Evolutionary conservation across 2,888 invertebrate genomes (phyloP), one percentile per base, ranked within the genome.

Genomic region (Tetragonisca angustula): DNA sequence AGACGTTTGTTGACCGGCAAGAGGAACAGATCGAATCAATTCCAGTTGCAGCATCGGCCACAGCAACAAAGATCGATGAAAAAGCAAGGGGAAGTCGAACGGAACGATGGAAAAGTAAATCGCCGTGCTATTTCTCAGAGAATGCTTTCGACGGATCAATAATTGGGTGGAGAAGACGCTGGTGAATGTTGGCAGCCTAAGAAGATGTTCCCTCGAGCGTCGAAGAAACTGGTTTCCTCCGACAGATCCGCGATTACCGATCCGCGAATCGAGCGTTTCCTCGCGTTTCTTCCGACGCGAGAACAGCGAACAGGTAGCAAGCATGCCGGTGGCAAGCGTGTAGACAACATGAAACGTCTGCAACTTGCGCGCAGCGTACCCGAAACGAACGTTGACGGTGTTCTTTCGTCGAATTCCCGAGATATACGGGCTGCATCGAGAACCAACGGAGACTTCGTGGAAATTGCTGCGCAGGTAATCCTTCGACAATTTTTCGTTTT

Each of bases 151-250:
- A 85, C 61, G 85, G 83, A 65, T 83, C 85, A 85, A 90, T 85
- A 87, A 89, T 88, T 88, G 83, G 79, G 68, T 64, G 50, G 76
- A 67, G 62, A 69, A 76, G 79, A 15, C 56, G 70, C 21, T 43
- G 64, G 17, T 49, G 59, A 54, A 54, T 50, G 21, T 62, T 73
- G 59, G 36, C 65, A 76, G 59, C 3, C 17, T 67, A 77, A 87
- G 84, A 88, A 87, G 80, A 76, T 61, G 68, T 72, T 62, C 76
- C 19, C 19, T 43, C 13, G 72, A 74, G 52, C 32, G 54, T 21
- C 68, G 64, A 65, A 81, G 82, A 88, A 90, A 90, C 87, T 87
- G 86, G 85, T 90, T 90, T 68, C 77, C 27, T 27, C 75, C 79
- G 54, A 65, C 71, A 78, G 56, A 81, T 77, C 69, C 71, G 73